Conservation (phyloP, 2,888 invertebrate genomes). For the Rhamphomyia laevipes region DNA sequence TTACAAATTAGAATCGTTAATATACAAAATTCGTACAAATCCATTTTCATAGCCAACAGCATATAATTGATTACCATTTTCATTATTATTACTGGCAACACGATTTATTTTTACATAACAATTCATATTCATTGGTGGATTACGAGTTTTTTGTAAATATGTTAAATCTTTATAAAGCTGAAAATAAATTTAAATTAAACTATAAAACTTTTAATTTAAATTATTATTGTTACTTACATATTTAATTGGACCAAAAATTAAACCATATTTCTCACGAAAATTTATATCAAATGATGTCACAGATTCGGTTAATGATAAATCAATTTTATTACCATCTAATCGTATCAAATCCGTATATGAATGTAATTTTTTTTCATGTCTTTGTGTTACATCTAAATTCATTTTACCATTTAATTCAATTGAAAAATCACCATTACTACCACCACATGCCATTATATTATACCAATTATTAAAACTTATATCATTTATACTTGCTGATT, state of each 20-base stretch:
- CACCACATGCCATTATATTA: constrained; percentile 17
- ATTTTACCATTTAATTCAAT: constrained; percentile 20
- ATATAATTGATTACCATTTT: constrained; percentile 18
- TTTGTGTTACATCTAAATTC: constrained; percentile 15
- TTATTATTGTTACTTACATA: constrained; percentile 12
- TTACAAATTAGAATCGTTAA: background rate
- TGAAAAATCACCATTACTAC: constrained; percentile 28
- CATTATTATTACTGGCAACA: constrained; percentile 29
- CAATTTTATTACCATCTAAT: constrained; percentile 13
- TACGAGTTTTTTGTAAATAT: constrained; percentile 11
- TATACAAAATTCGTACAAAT: constrained; percentile 24
- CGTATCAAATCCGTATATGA: constrained; percentile 19
- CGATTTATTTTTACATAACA: constrained; percentile 24
- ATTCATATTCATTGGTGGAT: constrained; percentile 16
- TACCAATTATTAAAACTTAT: constrained; percentile 22
- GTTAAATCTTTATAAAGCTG: no score
- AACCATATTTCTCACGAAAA: constrained; percentile 26
- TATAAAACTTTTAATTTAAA: no score
- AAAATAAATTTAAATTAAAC: no score
- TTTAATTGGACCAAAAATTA: constrained; percentile 22
- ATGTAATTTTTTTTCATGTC: background rate
- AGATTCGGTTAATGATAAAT: background rate
- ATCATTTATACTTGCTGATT: constrained; percentile 18
- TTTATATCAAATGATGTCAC: constrained; percentile 16
- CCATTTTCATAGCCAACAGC: constrained; percentile 34